Evolutionary conservation across 2,797 vertebrate species (phyloP).

Genomic region (Rhadinocentrus ornatus): DNA sequence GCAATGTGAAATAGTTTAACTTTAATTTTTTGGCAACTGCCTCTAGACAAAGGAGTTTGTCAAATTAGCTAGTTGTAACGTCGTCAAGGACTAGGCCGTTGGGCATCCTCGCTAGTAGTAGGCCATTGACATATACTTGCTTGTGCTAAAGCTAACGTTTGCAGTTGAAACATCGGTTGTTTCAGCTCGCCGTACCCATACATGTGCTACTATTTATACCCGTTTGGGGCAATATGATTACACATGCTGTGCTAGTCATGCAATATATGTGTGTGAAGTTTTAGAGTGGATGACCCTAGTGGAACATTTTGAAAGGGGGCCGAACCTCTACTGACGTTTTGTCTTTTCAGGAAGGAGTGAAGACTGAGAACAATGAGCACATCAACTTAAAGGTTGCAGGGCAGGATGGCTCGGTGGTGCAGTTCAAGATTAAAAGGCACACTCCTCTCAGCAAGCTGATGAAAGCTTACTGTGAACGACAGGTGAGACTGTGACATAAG

Average conservation of each 20-base stretch:
- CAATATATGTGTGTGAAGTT: background rate
- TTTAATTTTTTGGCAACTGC: rapidly evolving
- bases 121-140: conserved; percentile 36
- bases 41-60: rapidly evolving
- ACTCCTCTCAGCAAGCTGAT: conserved; percentile 93
- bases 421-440: conserved; percentile 94
- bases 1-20: rapidly evolving
- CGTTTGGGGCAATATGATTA: background rate
- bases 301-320: background rate
- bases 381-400: conserved; percentile 93
- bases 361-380: conserved; percentile 90
- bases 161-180: conserved; percentile 2
- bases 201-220: too few relatives aligned
- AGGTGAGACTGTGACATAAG: conserved; percentile 75
- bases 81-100: conserved; percentile 3
- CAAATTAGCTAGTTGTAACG: background rate
- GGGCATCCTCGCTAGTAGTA: background rate
- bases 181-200: background rate
- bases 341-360: conserved; percentile 86
- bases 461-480: conserved; percentile 93
- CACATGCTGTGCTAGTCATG: background rate
- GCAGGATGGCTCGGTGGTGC: conserved; percentile 92
- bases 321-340: background rate
- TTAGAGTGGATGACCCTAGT: too few relatives aligned
- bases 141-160: conserved; percentile 45